Evolutionary conservation across 1,140 invertebrate genomes (phyloP).

Genomic region (Lepidostoma basale): DNA sequence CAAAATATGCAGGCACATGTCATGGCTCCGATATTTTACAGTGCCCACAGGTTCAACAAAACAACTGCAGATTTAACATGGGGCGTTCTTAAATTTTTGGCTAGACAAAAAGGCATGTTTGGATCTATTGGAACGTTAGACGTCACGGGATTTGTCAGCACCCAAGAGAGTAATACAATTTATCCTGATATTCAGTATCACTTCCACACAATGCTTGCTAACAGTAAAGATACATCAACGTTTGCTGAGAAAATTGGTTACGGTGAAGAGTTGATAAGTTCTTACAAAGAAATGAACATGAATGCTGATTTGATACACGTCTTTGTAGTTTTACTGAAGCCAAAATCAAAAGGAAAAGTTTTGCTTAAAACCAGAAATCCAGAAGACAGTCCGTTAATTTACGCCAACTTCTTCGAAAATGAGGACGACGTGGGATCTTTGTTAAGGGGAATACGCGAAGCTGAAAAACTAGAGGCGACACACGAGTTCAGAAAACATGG

Average conservation of each 20-base stretch:
- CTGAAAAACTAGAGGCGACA: constrained; percentile 58
- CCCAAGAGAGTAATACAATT: constrained; percentile 19
- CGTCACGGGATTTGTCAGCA: constrained; percentile 45
- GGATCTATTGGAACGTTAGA: constrained; percentile 10
- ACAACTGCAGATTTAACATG: background rate
- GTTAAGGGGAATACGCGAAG: constrained; percentile 62
- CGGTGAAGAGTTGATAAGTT: constrained; percentile 15
- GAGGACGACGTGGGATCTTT: constrained; percentile 61
- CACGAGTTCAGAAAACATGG: constrained; percentile 53
- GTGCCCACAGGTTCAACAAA: background rate
- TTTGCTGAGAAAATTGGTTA: constrained; percentile 21
- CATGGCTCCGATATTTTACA: constrained; percentile 18
- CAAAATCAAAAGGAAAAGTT: constrained; percentile 66
- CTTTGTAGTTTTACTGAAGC: constrained; percentile 58
- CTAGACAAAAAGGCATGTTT: constrained; percentile 10
- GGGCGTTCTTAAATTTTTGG: background rate
- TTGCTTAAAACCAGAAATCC: constrained; percentile 64
- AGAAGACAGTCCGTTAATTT: constrained; percentile 66
- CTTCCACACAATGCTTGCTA: constrained; percentile 27
- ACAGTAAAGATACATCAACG: background rate
- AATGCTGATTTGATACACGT: constrained; percentile 53
- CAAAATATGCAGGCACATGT: constrained; percentile 70
- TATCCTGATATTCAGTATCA: constrained; percentile 39
- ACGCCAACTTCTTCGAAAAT: constrained; percentile 69
- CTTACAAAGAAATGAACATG: constrained; percentile 47